These are phyloP conservation scores for Xylocopa sonorina DNA, from an alignment of 1,140 invertebrate species.

Conservation along the genomic window DNA sequence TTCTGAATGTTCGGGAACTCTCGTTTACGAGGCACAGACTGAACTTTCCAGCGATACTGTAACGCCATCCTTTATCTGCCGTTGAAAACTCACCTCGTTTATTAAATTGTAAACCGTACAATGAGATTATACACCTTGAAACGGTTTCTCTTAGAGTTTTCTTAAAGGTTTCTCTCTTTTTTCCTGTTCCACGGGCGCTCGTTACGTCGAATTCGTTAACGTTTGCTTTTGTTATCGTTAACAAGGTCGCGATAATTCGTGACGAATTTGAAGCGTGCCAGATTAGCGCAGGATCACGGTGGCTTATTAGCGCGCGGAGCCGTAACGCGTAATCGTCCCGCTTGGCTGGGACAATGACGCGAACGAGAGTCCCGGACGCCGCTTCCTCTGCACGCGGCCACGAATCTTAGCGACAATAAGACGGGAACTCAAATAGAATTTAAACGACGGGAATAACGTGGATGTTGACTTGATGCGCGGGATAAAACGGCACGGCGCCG, in stretches of 20 bases:
- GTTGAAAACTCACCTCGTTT: background rate
- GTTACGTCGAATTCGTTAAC: background rate
- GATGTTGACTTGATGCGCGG: constrained; percentile 29
- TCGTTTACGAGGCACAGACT: too few species aligned
- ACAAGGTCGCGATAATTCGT: background rate
- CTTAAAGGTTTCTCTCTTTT: too few species aligned
- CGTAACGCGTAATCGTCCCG: constrained; percentile 38
- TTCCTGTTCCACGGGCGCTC: too few species aligned
- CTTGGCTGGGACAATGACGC: constrained; percentile 23
- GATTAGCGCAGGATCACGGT: constrained; percentile 20
- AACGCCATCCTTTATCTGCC: too few species aligned
- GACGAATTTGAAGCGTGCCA: constrained; percentile 14
- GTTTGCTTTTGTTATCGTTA: background rate
- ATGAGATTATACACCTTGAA: background rate
- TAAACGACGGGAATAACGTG: constrained; percentile 27
- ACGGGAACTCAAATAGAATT: constrained; percentile 35
- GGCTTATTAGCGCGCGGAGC: constrained; percentile 32
- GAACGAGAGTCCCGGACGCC: constrained; percentile 30
- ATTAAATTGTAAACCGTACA: background rate
- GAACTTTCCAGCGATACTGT: too few species aligned
- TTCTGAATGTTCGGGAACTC: too few species aligned
- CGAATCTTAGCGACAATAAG: constrained; percentile 28
- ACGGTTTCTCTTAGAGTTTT: background rate
- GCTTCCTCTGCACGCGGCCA: background rate
- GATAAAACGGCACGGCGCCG: background rate